A percentile compares a stretch with the other conserved stretches of the same genome.
Conservation (phyloP, 2,797 vertebrate species). For the Lepilemur septentrionalis region DNA sequence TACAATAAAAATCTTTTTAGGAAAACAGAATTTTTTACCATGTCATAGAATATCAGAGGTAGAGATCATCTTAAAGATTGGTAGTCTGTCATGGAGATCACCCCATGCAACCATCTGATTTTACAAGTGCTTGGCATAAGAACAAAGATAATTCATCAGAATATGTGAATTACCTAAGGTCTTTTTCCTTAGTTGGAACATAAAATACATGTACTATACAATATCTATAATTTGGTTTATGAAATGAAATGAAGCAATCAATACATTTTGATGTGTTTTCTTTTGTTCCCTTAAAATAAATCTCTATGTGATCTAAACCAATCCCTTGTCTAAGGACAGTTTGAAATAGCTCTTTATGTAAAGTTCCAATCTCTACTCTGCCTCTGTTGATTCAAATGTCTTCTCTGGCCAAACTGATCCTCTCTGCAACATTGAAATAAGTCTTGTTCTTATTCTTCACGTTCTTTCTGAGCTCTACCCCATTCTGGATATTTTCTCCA, state of each 20-base stretch:
- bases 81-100: background rate
- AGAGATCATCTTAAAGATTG: background rate
- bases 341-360: background rate
- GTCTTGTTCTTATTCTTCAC: background rate
- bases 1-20: constrained; percentile 7
- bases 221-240: background rate
- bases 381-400: background rate
- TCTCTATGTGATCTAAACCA: background rate
- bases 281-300: constrained; percentile 18
- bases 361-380: background rate
- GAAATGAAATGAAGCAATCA: background rate
- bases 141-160: constrained; percentile 24
- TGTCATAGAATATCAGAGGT: background rate
- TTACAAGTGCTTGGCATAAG: background rate
- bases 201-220: background rate
- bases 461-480: background rate
- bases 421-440: background rate
- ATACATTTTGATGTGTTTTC: background rate
- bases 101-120: background rate
- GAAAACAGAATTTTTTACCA: constrained; percentile 6
- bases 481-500: background rate
- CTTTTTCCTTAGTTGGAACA: background rate
- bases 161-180: background rate
- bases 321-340: background rate
- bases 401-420: background rate